Conservation (phyloP, 2,888 invertebrate genomes). For the Psylliodes chrysocephalus region DNA sequence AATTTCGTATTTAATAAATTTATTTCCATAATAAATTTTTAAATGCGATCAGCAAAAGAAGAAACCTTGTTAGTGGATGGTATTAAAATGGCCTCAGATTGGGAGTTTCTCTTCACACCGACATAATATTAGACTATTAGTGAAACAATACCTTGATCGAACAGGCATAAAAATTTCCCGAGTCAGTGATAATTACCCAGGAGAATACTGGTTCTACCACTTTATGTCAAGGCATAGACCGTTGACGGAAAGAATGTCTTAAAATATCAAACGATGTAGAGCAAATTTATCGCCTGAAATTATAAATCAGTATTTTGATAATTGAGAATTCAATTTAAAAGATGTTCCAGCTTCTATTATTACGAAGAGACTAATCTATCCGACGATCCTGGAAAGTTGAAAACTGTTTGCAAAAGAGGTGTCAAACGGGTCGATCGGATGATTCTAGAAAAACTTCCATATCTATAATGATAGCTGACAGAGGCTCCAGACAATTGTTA, state of each 20-base stretch:
- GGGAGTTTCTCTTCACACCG: no score
- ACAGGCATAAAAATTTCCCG: no score
- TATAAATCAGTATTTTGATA: neutral
- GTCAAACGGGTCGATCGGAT: slow-evolving; percentile 24
- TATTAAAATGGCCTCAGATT: no score
- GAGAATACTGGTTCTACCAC: no score
- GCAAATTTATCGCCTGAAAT: neutral
- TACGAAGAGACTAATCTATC: slow-evolving; percentile 50
- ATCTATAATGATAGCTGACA: slow-evolving; percentile 41
- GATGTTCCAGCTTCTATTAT: slow-evolving; percentile 39
- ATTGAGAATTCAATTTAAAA: neutral
- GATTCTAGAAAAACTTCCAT: slow-evolving; percentile 40
- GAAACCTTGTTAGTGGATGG: no score
- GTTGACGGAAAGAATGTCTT: slow-evolving; percentile 3
- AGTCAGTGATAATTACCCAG: no score
- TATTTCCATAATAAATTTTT: no score
- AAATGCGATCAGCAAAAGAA: no score
- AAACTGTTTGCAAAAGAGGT: slow-evolving; percentile 33
- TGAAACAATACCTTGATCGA: no score
- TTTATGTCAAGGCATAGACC: neutral
- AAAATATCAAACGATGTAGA: neutral
- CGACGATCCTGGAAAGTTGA: slow-evolving; percentile 51
- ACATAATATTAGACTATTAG: no score
- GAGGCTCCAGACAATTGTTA: slow-evolving; percentile 32
- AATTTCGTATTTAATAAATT: no score